Percentiles rank a stretch among this genome's conserved stretches.
phyloP scores from a whole-genome alignment of 2,888 invertebrate species.

The Bombyx huttoni region DNA sequence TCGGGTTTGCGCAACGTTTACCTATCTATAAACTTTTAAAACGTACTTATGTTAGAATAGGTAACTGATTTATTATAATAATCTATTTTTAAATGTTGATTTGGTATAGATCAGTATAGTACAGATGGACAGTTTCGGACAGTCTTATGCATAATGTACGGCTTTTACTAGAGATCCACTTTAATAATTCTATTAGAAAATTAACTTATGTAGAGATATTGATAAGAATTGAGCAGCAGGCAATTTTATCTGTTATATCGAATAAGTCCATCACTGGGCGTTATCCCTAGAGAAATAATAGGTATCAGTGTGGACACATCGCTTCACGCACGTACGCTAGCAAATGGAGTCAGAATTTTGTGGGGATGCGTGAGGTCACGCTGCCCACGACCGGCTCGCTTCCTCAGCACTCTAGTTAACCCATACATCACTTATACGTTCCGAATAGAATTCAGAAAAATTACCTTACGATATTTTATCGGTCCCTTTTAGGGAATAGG shows the following conservation, averaged over 20 bases:
- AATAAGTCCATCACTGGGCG: constrained; percentile 24
- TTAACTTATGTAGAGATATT: too few species aligned
- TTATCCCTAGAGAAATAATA: constrained; percentile 33
- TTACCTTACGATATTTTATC: neutral
- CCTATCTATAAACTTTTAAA: too few species aligned
- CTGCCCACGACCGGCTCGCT: constrained; percentile 23
- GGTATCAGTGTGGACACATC: constrained; percentile 29
- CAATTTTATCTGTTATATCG: neutral
- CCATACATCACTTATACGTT: neutral
- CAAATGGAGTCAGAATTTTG: constrained; percentile 48
- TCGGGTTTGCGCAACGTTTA: too few species aligned
- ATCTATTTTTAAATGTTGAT: too few species aligned
- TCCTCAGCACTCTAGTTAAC: neutral
- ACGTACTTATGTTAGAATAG: too few species aligned
- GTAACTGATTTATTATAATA: too few species aligned
- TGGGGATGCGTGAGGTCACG: constrained; percentile 51
- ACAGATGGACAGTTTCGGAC: too few species aligned
- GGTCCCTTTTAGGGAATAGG: constrained; percentile 7
- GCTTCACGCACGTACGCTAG: constrained; percentile 51
- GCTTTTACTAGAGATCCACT: too few species aligned
- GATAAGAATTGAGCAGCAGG: neutral
- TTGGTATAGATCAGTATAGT: too few species aligned
- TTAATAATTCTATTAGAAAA: too few species aligned
- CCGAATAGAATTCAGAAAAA: neutral
- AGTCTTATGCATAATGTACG: too few species aligned